A percentile compares a stretch with the other conserved stretches of the same genome.
Evolutionary conservation across 1,140 invertebrate species (phyloP).

Genomic region (Armadillidium nasatum): DNA sequence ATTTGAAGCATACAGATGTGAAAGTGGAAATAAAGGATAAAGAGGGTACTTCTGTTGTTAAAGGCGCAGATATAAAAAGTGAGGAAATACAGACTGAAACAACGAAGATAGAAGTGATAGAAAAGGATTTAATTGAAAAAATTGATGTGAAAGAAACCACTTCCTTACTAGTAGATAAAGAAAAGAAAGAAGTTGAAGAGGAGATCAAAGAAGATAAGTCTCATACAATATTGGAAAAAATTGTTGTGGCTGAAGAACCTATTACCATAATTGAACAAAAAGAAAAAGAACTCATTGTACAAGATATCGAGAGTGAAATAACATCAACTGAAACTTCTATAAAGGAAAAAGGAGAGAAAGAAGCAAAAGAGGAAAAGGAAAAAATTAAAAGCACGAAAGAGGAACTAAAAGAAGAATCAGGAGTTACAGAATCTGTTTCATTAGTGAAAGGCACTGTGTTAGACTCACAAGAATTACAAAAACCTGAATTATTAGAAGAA

Average conservation of each 20-base stretch:
- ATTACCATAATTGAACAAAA: background rate
- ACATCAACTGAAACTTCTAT: background rate
- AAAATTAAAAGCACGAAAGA: no score
- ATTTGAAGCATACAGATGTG: no score
- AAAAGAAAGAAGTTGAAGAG: background rate
- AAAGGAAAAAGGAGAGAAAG: no score
- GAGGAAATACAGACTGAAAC: background rate
- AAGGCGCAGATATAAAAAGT: no score
- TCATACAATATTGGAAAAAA: background rate
- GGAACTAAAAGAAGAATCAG: no score
- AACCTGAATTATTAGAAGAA: no score
- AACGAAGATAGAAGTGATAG: background rate
- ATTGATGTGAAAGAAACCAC: background rate
- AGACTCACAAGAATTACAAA: no score
- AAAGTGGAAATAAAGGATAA: no score
- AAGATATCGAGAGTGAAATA: background rate
- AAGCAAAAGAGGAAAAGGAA: no score
- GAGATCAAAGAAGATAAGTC: background rate
- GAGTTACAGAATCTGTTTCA: no score
- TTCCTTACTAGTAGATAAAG: background rate
- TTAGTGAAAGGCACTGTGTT: no score
- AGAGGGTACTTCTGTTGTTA: no score
- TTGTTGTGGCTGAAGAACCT: background rate
- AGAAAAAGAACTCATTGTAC: background rate
- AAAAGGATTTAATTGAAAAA: slow-evolving; percentile 18